Evolutionary conservation across 2,113 vertebrate species (phyloP), one percentile per base, ranked within the genome.

Genomic region (Aplodontia rufa): DNA sequence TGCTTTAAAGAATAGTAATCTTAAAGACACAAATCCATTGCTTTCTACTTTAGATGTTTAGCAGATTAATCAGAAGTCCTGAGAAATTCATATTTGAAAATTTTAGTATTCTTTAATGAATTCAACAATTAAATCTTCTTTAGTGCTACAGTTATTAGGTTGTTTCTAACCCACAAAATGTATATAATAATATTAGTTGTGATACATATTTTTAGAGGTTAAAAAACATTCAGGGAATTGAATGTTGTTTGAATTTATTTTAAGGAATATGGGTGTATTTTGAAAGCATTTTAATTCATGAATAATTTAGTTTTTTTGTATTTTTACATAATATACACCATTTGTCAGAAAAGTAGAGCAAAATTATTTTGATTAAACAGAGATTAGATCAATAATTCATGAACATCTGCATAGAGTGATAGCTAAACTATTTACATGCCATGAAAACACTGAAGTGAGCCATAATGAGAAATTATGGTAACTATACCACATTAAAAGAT

Each of bases 351-450:
- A 94, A 93, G 30, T 95, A 5, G 53, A 96, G 16, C 49, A 78
- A 88, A 92, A 32, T 71, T 45, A 40, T 79, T 96, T 96, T 78
- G 81, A 40, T 82, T 93, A 90, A 95, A 88, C 53, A 95, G 68
- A 90, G 22, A 94, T 90, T 87, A 93, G 75, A 97, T 95, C 68
- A 97, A 92, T 98, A 97, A 95, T 97, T 94, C 96, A 95, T 95
- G 85, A 94, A 76, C 85, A 96, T 97, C 94, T 96, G 72, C 40
- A 71, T 40, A 66, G 47, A 97, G 40, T 92, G 87, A 95, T 92
- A 75, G 28, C 53, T 92, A 96, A 85, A 94, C 83, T 93, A 82
- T 96, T 89, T 97, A 87, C 76, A 95, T 92, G 92, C 94, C 66
- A 88, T 90, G 40, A 90, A 96, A 96, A 91, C 14, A 92, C 16